A percentile compares a stretch with the other conserved stretches of the same genome.
phyloP scores from a whole-genome alignment of 2,888 invertebrate genomes.

The Andricus quercusramuli region DNA sequence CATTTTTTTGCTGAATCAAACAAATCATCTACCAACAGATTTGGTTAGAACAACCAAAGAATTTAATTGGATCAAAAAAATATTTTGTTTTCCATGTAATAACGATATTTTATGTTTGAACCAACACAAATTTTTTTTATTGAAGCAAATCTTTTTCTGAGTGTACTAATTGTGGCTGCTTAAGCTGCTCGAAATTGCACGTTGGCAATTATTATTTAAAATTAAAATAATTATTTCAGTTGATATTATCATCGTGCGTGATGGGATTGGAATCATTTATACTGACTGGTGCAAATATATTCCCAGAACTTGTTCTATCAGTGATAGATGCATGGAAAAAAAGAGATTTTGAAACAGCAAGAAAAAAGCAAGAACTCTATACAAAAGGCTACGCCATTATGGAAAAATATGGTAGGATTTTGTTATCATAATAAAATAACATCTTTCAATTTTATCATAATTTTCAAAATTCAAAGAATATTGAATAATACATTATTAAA shows the following conservation, averaged over 20 bases:
- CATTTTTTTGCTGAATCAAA: no score
- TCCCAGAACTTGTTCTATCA: slow-evolving; percentile 81
- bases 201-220: not conserved
- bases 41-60: no score
- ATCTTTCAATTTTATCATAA: not conserved
- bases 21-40: no score
- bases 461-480: slow-evolving; percentile 51
- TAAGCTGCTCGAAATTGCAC: not conserved
- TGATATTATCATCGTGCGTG: slow-evolving; percentile 84
- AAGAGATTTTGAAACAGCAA: slow-evolving; percentile 80
- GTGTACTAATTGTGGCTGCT: not conserved
- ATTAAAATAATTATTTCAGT: slow-evolving; percentile 76
- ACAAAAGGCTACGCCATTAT: slow-evolving; percentile 71
- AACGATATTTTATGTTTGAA: no score
- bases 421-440: not conserved
- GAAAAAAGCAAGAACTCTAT: slow-evolving; percentile 77
- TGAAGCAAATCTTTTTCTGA: no score
- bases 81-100: no score
- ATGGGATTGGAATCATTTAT: slow-evolving; percentile 87
- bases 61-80: no score
- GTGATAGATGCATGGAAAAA: slow-evolving; percentile 81
- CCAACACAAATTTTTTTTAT: no score
- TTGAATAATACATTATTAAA: not conserved
- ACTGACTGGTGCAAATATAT: slow-evolving; percentile 85
- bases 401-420: slow-evolving; percentile 75